A percentile compares a stretch with the other conserved stretches of the same genome.
Evolutionary conservation across 2,888 invertebrate genomes (phyloP).

Genomic region (Diadromus collaris): DNA sequence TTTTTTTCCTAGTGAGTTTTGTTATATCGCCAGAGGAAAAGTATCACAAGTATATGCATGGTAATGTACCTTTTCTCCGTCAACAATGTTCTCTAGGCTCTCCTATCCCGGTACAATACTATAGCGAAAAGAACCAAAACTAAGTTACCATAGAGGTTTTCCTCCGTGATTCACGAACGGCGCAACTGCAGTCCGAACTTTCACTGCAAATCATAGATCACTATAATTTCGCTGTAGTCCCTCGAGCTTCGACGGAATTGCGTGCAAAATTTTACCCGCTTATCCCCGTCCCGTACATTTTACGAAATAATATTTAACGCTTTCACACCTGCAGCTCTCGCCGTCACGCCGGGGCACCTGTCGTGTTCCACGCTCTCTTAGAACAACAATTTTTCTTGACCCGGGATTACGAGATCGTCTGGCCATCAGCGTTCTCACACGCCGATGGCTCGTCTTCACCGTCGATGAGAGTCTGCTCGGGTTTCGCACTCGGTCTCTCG

Average conservation of each 20-base stretch:
- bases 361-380: constrained; percentile 79
- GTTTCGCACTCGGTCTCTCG: constrained; percentile 47
- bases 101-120: no score
- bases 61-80: no score
- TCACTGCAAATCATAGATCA: constrained; percentile 18
- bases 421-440: constrained; percentile 9
- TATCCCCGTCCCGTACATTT: constrained; percentile 18
- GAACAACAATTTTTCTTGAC: constrained; percentile 77
- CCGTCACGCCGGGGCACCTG: constrained; percentile 75
- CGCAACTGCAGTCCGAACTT: not conserved
- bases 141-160: not conserved
- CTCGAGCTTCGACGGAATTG: constrained; percentile 17
- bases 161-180: not conserved
- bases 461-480: constrained; percentile 27
- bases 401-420: constrained; percentile 70
- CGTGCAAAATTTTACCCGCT: not conserved
- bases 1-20: no score
- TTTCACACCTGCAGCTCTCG: constrained; percentile 76
- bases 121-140: no score
- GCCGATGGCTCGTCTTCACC: constrained; percentile 18
- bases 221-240: not conserved
- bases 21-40: no score
- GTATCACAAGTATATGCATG: no score
- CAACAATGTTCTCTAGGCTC: no score
- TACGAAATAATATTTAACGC: constrained; percentile 53